Base-by-base conservation (phyloP, 2,888 invertebrate species). In the Morpho achilles region DNA sequence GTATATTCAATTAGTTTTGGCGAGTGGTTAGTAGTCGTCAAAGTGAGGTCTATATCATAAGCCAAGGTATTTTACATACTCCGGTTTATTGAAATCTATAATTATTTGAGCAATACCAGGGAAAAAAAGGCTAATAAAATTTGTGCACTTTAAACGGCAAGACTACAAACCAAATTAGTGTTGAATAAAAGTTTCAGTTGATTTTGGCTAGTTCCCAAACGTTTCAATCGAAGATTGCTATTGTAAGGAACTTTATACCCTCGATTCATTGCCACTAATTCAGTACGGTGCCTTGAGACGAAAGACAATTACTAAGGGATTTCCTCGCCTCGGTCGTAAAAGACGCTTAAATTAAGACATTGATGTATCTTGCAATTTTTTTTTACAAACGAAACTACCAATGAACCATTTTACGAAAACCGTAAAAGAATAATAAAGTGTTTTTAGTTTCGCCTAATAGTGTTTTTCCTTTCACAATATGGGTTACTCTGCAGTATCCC, bases 81-180 rank as follows among this genome's bases (percentile, higher is more conserved):
- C 32, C 32, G 4, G 32, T 32, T 32, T 32, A 32, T 32, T 32
- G 4, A 5, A 2, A 32, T 32, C 32, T 32, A 0, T 32, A 32
- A 2, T 2, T 32, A 32, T 2, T 32, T 32, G 5, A 32, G 32
- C 32, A 5, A 32, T 32, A 0, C 3, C 32, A 32, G 32, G 5
- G 3, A 32, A 32, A 46, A 47, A 42, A 44, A 44, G 43, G 9
- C 52, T 50, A 55, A 61, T 57, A 62, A 69, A 67, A 65, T 65
- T 62, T 68, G 63, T 67, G 69, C 65, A 70, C 71, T 64, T 67
- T 67, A 67, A 56, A 70, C 71, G 62, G 67, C 73, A 65, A 66
- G 69, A 67, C 69, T 77, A 82, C 82, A 83, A 85, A 86, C 85
- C 79, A 80, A 87, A 88, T 88, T 88, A 87, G 80, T 75, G 79